A percentile compares a stretch with the other conserved stretches of the same genome.
Evolutionary conservation across 2,888 invertebrate genomes (phyloP).

Genomic region (Limnephilus marmoratus): DNA sequence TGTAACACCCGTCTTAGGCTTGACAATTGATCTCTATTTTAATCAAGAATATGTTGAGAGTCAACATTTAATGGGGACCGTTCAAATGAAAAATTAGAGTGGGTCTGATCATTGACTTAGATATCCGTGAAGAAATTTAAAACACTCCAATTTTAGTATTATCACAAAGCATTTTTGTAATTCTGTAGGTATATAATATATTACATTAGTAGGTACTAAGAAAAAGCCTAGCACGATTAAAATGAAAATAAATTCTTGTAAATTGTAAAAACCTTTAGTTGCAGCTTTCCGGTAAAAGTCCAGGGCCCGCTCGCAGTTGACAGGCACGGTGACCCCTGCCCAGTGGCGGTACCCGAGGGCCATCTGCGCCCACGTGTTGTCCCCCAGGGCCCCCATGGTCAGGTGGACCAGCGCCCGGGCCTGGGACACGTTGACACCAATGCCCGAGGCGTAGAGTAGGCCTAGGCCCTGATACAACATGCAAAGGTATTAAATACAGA

Average conservation of each 20-base stretch:
- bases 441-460: constrained; percentile 91
- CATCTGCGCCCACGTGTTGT: constrained; percentile 97
- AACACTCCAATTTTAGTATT: not conserved
- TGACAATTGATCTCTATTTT: not conserved
- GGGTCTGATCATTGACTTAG: not conserved
- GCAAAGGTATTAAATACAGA: not conserved
- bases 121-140: not conserved
- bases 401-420: constrained; percentile 93
- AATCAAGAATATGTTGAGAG: not conserved
- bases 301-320: constrained; percentile 94
- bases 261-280: constrained; percentile 81
- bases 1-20: too few species aligned
- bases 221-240: not conserved
- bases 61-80: not conserved
- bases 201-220: not conserved
- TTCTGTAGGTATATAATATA: not conserved
- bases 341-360: constrained; percentile 96
- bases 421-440: constrained; percentile 92
- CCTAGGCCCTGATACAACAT: constrained; percentile 83
- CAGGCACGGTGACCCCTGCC: constrained; percentile 92
- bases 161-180: not conserved
- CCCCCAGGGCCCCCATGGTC: constrained; percentile 93
- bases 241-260: constrained; percentile 14
- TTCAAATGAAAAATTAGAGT: not conserved
- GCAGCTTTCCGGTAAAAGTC: constrained; percentile 95